phyloP scores from a whole-genome alignment of 2,113 vertebrate genomes.

The Puma concolor region DNA sequence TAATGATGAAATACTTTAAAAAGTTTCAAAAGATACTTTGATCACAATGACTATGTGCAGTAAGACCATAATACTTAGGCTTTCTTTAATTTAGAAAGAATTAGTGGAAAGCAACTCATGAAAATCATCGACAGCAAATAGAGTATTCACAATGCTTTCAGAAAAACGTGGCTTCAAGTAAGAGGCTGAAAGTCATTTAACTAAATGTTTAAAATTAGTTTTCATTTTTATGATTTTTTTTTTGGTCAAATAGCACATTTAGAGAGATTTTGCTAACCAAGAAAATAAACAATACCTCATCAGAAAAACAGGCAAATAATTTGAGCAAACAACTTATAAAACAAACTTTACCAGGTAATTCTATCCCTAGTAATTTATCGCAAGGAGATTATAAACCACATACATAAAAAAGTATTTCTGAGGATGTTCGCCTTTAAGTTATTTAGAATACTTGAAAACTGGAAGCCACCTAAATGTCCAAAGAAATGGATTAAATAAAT shows the following conservation, averaged over 20 bases:
- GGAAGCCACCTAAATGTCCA: background rate
- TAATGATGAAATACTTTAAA: background rate
- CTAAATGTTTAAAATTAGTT: background rate
- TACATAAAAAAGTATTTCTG: background rate
- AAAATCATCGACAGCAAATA: background rate
- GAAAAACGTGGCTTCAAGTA: background rate
- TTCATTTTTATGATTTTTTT: background rate
- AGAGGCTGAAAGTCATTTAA: background rate
- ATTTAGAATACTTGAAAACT: background rate
- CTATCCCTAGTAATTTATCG: background rate
- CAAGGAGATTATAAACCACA: background rate
- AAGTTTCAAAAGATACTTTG: background rate
- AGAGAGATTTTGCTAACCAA: background rate
- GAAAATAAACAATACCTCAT: background rate
- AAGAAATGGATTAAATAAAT: background rate
- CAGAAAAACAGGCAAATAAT: background rate
- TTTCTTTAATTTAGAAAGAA: constrained; percentile 3
- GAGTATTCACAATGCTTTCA: background rate
- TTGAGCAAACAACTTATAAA: background rate
- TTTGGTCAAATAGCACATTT: background rate
- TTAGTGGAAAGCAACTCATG: background rate
- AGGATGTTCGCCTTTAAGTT: background rate
- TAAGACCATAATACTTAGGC: background rate
- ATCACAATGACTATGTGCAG: no score
- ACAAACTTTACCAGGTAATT: background rate